phyloP scores from a whole-genome alignment of 2,888 invertebrate species.

The Diaperis boleti region DNA sequence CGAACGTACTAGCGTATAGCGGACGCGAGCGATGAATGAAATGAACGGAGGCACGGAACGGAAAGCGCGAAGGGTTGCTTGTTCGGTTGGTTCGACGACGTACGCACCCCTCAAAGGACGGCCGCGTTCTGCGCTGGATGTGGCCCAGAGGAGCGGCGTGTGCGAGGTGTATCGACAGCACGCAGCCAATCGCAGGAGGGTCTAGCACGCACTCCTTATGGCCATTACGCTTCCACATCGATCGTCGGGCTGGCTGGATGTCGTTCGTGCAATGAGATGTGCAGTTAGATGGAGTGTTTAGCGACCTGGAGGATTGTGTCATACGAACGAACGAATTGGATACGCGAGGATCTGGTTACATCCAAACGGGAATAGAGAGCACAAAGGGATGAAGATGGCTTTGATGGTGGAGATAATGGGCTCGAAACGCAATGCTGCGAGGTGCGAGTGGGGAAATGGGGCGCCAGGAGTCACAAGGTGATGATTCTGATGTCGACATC shows the following conservation, averaged over 20 bases:
- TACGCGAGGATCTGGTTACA: conserved; percentile 33
- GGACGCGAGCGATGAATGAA: too few species aligned
- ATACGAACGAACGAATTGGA: conserved; percentile 37
- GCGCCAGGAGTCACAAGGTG: too few species aligned
- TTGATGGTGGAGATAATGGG: conserved; percentile 30
- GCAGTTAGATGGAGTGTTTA: conserved; percentile 54
- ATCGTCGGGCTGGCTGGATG: too few species aligned
- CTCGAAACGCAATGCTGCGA: conserved; percentile 18
- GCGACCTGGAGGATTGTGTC: conserved; percentile 43
- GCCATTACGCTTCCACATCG: conserved; percentile 64
- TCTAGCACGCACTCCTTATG: conserved; percentile 65
- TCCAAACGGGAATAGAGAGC: conserved; percentile 24
- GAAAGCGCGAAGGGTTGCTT: too few species aligned
- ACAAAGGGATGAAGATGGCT: conserved; percentile 32
- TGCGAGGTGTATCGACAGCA: conserved; percentile 56
- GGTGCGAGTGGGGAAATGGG: too few species aligned
- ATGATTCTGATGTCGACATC: too few species aligned
- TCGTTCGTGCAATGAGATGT: conserved; percentile 51
- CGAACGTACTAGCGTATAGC: too few species aligned
- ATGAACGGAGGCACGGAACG: conserved; percentile 4
- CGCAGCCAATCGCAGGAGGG: conserved; percentile 64
- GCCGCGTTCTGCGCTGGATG: conserved; percentile 61
- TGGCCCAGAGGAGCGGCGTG: conserved; percentile 46
- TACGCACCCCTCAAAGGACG: conserved; percentile 58
- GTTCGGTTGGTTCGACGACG: conserved; percentile 43